phyloP scores from a whole-genome alignment of 2,113 vertebrate genomes.

The Zingel zingel region DNA sequence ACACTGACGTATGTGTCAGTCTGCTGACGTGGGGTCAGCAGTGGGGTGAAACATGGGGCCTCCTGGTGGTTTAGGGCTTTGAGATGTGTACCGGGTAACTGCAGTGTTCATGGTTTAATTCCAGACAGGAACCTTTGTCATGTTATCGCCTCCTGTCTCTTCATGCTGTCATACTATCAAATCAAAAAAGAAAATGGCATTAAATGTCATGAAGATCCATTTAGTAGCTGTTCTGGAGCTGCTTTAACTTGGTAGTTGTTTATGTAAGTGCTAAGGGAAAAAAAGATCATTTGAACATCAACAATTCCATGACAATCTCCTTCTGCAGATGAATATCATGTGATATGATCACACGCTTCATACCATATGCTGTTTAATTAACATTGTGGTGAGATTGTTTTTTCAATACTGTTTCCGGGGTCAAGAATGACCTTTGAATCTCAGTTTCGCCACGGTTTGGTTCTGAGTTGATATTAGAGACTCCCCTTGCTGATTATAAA shows the following conservation, averaged over 20 bases:
- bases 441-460: neutral
- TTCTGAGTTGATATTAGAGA: neutral
- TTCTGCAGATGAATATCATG: neutral
- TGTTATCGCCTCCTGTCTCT: neutral
- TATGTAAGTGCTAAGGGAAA: too few species aligned
- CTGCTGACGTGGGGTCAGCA: neutral
- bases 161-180: neutral
- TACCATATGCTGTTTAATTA: neutral
- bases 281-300: neutral
- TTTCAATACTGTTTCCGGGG: too few species aligned
- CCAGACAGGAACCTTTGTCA: neutral
- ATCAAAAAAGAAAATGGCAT: neutral
- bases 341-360: too few species aligned
- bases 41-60: neutral
- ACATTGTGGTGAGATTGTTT: too few species aligned
- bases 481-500: neutral
- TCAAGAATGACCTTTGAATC: neutral
- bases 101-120: neutral
- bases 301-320: neutral
- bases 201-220: too few species aligned
- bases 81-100: neutral
- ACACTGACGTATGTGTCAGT: neutral
- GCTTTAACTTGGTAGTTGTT: neutral
- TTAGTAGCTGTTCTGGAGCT: neutral
- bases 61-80: neutral